Conservation (phyloP, 2,888 invertebrate genomes). For the Nephrocerus scutellatus region DNA sequence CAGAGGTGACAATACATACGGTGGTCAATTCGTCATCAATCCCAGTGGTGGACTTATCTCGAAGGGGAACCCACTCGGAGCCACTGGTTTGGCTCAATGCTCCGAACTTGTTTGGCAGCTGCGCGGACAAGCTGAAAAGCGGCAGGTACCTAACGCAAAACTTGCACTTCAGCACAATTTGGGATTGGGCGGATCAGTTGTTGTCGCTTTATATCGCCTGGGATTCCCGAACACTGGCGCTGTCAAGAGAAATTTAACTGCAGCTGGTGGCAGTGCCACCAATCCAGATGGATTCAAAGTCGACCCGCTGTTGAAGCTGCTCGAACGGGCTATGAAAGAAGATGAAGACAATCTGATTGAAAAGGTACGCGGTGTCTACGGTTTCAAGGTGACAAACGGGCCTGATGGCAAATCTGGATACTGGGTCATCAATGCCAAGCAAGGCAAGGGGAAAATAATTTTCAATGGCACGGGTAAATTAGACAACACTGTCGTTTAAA, state of each 20-base stretch:
- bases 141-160: constrained; percentile 64
- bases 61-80: constrained; percentile 96
- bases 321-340: constrained; percentile 73
- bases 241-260: constrained; percentile 41
- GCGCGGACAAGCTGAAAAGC: constrained; percentile 68
- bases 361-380: constrained; percentile 79
- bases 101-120: constrained; percentile 83
- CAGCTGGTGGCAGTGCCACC: constrained; percentile 28
- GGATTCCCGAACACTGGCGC: constrained; percentile 63
- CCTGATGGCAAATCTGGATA: constrained; percentile 66
- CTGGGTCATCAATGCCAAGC: constrained; percentile 90
- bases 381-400: constrained; percentile 79
- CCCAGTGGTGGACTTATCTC: constrained; percentile 99
- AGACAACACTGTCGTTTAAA: neutral
- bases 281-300: constrained; percentile 65
- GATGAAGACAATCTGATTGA: constrained; percentile 76
- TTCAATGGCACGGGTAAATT: constrained; percentile 59
- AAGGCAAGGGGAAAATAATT: constrained; percentile 75
- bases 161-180: constrained; percentile 94
- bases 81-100: constrained; percentile 89
- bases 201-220: constrained; percentile 80
- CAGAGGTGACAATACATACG: constrained; percentile 90
- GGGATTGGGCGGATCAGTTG: constrained; percentile 91
- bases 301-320: constrained; percentile 68
- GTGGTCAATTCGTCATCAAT: constrained; percentile 95